Conservation (phyloP, 2,113 vertebrate genomes). For the Psammodynastes pulverulentus region DNA sequence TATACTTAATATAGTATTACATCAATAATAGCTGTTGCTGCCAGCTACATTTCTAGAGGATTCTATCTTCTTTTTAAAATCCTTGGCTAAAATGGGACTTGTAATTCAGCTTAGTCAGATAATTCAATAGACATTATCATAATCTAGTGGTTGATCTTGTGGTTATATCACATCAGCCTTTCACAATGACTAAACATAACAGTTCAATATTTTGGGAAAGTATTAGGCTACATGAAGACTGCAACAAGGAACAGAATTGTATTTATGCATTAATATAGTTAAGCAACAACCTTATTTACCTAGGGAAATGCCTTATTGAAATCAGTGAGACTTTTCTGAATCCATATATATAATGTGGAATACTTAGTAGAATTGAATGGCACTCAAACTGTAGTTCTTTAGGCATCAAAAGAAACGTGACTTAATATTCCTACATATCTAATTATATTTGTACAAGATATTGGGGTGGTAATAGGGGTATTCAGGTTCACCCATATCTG, state of each 20-base stretch:
- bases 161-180: not conserved
- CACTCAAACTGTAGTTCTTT: not conserved
- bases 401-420: not conserved
- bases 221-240: not conserved
- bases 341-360: not conserved
- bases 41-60: not conserved
- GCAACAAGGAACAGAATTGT: not conserved
- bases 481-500: not conserved
- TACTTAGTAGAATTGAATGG: not conserved
- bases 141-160: not conserved
- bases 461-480: not conserved
- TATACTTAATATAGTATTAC: accelerated
- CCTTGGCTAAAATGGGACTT: not conserved
- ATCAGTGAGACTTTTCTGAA: not conserved
- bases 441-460: not conserved
- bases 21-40: accelerated
- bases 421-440: not conserved
- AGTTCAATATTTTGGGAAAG: not conserved
- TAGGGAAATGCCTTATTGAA: not conserved
- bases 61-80: not conserved
- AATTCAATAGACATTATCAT: conserved; percentile 13
- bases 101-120: not conserved
- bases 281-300: not conserved
- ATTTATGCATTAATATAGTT: not conserved
- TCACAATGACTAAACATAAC: not conserved